phyloP scores from a whole-genome alignment of 2,797 vertebrate species.

The Anguilla obscura region DNA sequence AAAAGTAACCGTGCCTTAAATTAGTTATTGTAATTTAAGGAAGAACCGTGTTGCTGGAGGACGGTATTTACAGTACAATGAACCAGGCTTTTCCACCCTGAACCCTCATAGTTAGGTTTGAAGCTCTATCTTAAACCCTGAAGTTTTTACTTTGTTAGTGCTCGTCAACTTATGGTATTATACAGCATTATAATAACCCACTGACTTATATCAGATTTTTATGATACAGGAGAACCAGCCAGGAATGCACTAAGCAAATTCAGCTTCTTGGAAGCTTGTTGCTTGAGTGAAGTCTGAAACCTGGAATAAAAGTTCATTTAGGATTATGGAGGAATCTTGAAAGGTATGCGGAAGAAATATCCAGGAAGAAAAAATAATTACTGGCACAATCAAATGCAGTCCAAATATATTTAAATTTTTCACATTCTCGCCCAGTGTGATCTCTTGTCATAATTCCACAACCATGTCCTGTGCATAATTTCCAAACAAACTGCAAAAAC shows the following conservation, averaged over 20 bases:
- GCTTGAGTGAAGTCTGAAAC: not conserved
- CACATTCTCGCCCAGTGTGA: not conserved
- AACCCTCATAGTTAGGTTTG: not conserved
- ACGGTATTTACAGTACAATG: not conserved
- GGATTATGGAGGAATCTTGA: not conserved
- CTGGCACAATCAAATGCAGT: not conserved
- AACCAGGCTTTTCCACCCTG: not conserved
- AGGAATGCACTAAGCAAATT: not conserved
- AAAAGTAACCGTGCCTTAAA: constrained; percentile 11
- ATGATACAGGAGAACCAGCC: not conserved
- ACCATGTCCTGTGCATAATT: not conserved
- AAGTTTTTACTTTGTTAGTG: not conserved
- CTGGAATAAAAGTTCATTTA: not conserved
- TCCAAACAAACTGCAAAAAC: not conserved
- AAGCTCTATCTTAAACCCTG: not conserved
- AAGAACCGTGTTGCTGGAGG: not conserved
- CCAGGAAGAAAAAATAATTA: not conserved
- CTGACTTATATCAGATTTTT: not conserved
- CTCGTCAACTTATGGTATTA: not conserved
- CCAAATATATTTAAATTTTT: not conserved
- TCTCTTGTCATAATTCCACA: not conserved
- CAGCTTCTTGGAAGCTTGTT: not conserved
- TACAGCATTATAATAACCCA: not conserved
- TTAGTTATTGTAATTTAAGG: constrained; percentile 20
- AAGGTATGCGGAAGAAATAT: not conserved